phyloP scores from a whole-genome alignment of 2,888 invertebrate genomes.

The Chouioia cunea region DNA sequence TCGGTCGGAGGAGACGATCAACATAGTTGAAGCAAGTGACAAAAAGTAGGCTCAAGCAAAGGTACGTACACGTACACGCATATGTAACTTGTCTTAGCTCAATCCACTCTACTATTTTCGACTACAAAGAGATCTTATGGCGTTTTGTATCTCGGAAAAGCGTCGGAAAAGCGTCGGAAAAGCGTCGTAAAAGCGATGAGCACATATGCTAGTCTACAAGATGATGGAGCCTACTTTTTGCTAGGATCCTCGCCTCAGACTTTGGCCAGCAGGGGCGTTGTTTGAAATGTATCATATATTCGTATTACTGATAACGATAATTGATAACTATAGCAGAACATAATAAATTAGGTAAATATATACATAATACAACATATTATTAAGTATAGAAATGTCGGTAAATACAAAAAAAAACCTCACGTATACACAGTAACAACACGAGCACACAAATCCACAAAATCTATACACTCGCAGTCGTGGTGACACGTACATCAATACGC shows the following conservation, averaged over 20 bases:
- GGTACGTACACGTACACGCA: conserved; percentile 36
- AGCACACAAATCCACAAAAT: conserved; percentile 45
- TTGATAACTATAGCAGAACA: conserved; percentile 65
- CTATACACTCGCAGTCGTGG: conserved; percentile 51
- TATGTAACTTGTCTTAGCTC: conserved; percentile 50
- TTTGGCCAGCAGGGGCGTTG: conserved; percentile 63
- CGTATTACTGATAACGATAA: conserved; percentile 65
- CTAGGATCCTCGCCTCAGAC: conserved; percentile 62
- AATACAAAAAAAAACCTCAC: conserved; percentile 46
- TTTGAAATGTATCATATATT: conserved; percentile 69
- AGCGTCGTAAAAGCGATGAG: conserved; percentile 9
- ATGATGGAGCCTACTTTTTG: conserved; percentile 52
- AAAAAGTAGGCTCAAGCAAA: conserved; percentile 26
- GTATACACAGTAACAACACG: conserved; percentile 39
- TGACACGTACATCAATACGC: conserved; percentile 26
- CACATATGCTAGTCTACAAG: conserved; percentile 43
- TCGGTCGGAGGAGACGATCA: conserved; percentile 62
- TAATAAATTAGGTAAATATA: conserved; percentile 65
- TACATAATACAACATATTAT: conserved; percentile 55
- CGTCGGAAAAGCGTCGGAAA: conserved; percentile 10
- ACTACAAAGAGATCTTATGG: conserved; percentile 49
- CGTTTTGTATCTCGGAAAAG: conserved; percentile 19
- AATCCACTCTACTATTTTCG: conserved; percentile 49
- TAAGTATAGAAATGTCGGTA: conserved; percentile 49
- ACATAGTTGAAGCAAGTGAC: conserved; percentile 44